phyloP scores from a whole-genome alignment of 2,113 vertebrate genomes.

The Bagarius yarrelli region DNA sequence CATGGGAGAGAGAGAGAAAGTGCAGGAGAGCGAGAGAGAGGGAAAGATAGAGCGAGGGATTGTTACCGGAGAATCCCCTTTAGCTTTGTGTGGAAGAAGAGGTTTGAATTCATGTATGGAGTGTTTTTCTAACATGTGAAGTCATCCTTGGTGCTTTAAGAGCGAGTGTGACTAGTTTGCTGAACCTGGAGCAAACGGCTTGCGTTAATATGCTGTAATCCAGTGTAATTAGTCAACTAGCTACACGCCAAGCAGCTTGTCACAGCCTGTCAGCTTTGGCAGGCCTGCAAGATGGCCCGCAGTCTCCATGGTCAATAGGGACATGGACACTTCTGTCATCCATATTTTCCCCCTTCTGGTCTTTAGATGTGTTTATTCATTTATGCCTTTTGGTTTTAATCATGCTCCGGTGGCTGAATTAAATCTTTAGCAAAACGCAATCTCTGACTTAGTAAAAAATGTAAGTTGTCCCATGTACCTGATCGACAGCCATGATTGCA shows the following conservation, averaged over 20 bases:
- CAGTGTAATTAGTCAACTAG: constrained; percentile 99
- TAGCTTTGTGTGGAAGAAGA: constrained; percentile 70
- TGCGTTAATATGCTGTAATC: constrained; percentile 99
- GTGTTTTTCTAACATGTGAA: constrained; percentile 20
- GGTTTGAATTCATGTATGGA: constrained; percentile 79
- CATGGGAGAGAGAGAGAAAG: constrained; percentile 43
- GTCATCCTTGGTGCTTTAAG: constrained; percentile 66
- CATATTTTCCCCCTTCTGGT: constrained; percentile 34
- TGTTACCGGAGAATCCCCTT: constrained; percentile 78
- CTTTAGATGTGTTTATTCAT: constrained; percentile 14
- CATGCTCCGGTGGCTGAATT: not conserved
- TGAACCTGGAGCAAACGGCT: constrained; percentile 97
- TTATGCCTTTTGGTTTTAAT: not conserved
- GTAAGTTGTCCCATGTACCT: not conserved
- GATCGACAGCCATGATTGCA: not conserved
- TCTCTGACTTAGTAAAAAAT: not conserved
- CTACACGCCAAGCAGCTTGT: constrained; percentile 90
- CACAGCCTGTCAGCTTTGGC: constrained; percentile 93
- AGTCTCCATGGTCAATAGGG: constrained; percentile 86
- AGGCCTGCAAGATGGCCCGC: constrained; percentile 75
- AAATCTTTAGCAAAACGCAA: not conserved
- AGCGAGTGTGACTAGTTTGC: constrained; percentile 85
- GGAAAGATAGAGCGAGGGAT: constrained; percentile 14
- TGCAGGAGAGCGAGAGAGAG: constrained; percentile 24
- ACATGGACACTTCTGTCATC: constrained; percentile 56